Percentiles rank a stretch among this genome's conserved stretches.
phyloP scores from a whole-genome alignment of 2,113 vertebrate genomes.

The Charina bottae region DNA sequence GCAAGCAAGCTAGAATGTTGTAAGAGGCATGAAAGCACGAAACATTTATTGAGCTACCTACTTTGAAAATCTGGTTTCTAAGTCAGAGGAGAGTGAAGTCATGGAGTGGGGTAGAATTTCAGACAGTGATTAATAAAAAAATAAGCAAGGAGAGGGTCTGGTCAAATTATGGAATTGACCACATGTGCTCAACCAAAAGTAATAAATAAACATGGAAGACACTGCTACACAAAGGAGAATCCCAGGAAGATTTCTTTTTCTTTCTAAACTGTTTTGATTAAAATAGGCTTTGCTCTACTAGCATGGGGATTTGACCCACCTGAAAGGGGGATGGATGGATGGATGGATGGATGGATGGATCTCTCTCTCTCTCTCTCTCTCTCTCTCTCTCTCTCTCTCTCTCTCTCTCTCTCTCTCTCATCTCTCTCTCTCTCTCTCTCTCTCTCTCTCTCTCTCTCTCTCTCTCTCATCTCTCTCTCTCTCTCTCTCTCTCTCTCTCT shows the following conservation, averaged over 20 bases:
- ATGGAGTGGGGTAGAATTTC: neutral
- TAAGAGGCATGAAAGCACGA: neutral
- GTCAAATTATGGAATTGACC: neutral
- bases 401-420: too few relatives aligned
- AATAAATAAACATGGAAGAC: neutral
- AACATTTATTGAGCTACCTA: neutral
- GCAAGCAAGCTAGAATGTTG: neutral
- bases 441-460: too few relatives aligned
- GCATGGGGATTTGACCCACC: too few relatives aligned
- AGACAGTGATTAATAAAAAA: neutral
- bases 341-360: too few relatives aligned
- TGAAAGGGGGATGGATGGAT: too few relatives aligned
- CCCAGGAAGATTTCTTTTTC: neutral
- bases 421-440: too few relatives aligned
- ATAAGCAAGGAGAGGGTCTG: neutral
- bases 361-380: too few relatives aligned
- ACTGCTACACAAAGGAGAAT: neutral
- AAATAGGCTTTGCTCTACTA: too few relatives aligned
- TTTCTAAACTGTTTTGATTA: too few relatives aligned
- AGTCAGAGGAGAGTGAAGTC: neutral
- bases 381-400: too few relatives aligned
- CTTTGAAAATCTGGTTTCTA: neutral
- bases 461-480: too few relatives aligned
- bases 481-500: too few relatives aligned
- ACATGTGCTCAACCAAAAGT: neutral